These are phyloP conservation scores for Volucella inflata DNA, from an alignment of 2,888 invertebrate species.

Conservation along the genomic window DNA sequence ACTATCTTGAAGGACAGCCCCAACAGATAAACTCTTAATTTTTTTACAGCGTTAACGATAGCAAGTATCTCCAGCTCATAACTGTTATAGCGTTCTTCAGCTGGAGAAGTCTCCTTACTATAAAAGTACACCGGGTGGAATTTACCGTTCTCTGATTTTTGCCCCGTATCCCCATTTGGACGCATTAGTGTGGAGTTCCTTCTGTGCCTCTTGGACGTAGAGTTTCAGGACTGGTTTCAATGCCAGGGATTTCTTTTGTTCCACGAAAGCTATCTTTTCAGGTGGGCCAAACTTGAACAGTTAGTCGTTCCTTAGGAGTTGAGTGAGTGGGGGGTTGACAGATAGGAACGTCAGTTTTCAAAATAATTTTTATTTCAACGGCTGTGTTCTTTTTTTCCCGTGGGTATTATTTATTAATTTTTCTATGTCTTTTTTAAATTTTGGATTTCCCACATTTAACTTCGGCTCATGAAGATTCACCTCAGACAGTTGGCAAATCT, in stretches of 20 bases:
- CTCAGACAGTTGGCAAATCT: not conserved
- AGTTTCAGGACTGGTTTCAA: too few relatives aligned
- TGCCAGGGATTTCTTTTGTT: too few relatives aligned
- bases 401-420: not conserved
- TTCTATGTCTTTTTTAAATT: not conserved
- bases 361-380: conserved; percentile 8
- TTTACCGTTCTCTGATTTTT: not conserved
- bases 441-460: not conserved
- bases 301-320: too few relatives aligned
- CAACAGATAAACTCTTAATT: conserved; percentile 10
- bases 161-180: not conserved
- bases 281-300: too few relatives aligned
- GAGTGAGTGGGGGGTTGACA: not conserved
- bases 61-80: too few relatives aligned
- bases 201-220: not conserved
- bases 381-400: not conserved
- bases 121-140: too few relatives aligned
- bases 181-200: not conserved
- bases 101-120: too few relatives aligned
- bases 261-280: too few relatives aligned
- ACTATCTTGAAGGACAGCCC: conserved; percentile 25
- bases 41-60: too few relatives aligned
- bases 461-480: not conserved
- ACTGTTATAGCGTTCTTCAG: too few relatives aligned
- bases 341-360: not conserved